phyloP scores from a whole-genome alignment of 2,797 vertebrate genomes.

The Alcedo atthis region DNA sequence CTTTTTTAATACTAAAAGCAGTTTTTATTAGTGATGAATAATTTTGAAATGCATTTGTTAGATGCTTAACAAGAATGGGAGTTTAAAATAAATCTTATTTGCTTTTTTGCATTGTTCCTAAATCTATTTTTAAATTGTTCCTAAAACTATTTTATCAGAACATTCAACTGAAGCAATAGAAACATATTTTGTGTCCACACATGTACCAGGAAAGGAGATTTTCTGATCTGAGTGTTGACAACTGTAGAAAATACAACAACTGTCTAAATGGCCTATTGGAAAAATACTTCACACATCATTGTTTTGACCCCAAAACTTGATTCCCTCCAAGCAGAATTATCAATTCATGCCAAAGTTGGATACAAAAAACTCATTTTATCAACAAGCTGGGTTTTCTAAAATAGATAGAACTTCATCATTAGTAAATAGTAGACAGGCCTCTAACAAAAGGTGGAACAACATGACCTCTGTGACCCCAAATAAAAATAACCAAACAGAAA shows the following conservation, averaged over 20 bases:
- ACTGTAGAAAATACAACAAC: background rate
- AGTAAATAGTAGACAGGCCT: conserved; percentile 24
- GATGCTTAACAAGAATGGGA: background rate
- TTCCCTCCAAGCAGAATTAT: background rate
- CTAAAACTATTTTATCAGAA: background rate
- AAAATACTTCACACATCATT: background rate
- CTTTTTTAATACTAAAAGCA: conserved; percentile 17
- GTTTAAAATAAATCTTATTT: background rate
- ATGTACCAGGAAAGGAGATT: background rate
- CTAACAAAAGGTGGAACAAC: background rate
- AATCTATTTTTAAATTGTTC: too few species aligned
- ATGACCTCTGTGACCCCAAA: background rate
- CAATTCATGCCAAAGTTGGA: background rate
- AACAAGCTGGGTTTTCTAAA: conserved; percentile 10
- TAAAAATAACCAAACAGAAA: accelerated
- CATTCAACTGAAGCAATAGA: background rate
- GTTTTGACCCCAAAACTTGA: background rate
- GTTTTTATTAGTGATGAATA: conserved; percentile 45
- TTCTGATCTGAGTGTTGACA: background rate
- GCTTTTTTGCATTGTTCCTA: background rate
- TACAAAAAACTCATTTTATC: background rate
- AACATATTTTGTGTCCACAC: background rate
- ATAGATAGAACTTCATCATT: background rate
- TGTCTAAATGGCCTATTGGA: background rate
- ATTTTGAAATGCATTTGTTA: conserved; percentile 43